phyloP scores from a whole-genome alignment of 2,797 vertebrate species.

The Aulostomus chinensis region DNA sequence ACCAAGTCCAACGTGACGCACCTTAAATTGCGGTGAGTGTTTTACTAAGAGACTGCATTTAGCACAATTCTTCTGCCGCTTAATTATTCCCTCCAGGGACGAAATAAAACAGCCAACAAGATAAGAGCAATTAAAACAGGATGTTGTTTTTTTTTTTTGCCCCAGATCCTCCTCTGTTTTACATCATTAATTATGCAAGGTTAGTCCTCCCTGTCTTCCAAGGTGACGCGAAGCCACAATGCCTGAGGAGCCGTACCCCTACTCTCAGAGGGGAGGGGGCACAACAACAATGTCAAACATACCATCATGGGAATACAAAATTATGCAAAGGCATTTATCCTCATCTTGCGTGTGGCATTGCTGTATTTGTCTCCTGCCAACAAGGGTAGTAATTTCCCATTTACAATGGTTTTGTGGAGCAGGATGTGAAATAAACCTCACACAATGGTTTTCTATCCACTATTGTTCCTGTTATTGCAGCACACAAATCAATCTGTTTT shows the following conservation, averaged over 20 bases:
- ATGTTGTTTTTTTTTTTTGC: conserved; percentile 46
- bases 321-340: conserved; percentile 60
- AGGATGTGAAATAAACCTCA: conserved; percentile 28
- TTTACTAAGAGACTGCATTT: conserved; percentile 64
- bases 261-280: conserved; percentile 53
- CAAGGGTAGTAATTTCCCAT: conserved; percentile 41
- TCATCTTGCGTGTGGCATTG: conserved; percentile 18
- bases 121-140: conserved; percentile 67
- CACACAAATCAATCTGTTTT: conserved; percentile 61
- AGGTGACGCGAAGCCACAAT: conserved; percentile 39
- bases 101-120: conserved; percentile 61
- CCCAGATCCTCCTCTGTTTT: conserved; percentile 51
- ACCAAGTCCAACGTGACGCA: conserved; percentile 29
- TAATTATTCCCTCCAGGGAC: conserved; percentile 70
- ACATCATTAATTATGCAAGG: conserved; percentile 75
- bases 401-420: conserved; percentile 26
- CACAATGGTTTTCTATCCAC: conserved; percentile 36
- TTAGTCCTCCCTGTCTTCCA: conserved; percentile 57
- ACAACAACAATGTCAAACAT: conserved; percentile 71
- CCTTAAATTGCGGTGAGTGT: conserved; percentile 49
- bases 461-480: conserved; percentile 46
- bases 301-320: conserved; percentile 53
- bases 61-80: conserved; percentile 42
- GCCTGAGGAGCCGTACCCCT: conserved; percentile 43
- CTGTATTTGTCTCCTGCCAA: conserved; percentile 17